Conservation (phyloP, 2,888 invertebrate genomes). For the Leptothorax acervorum region DNA sequence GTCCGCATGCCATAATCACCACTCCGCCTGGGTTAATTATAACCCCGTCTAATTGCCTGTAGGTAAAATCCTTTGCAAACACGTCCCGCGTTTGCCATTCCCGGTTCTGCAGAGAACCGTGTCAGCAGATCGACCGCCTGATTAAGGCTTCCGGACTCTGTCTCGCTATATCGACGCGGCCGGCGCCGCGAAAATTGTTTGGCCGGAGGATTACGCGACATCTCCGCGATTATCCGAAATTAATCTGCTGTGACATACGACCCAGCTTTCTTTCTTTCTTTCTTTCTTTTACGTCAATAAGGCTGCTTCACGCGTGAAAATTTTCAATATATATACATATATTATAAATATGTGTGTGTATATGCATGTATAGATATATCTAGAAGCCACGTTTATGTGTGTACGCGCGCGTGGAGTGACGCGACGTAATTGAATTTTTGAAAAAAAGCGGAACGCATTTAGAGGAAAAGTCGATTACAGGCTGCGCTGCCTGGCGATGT, state of each 20-base stretch:
- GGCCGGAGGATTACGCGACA: neutral
- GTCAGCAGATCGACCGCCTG: conserved; percentile 33
- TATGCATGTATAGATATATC: neutral
- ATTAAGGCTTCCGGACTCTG: conserved; percentile 45
- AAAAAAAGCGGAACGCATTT: conserved; percentile 51
- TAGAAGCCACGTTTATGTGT: conserved; percentile 28
- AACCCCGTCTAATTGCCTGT: conserved; percentile 68
- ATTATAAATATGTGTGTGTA: neutral
- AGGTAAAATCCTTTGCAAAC: conserved; percentile 54
- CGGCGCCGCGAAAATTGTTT: conserved; percentile 8
- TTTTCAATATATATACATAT: neutral
- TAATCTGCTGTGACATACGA: conserved; percentile 1
- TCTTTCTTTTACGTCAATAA: neutral
- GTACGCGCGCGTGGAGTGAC: conserved; percentile 23
- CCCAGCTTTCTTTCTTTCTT: neutral
- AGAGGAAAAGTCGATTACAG: conserved; percentile 55
- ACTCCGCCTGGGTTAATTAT: conserved; percentile 67
- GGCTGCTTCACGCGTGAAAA: conserved; percentile 6
- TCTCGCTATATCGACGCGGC: conserved; percentile 3
- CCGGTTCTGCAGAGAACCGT: neutral
- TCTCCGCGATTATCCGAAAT: conserved; percentile 18
- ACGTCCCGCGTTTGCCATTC: conserved; percentile 34
- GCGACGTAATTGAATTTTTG: conserved; percentile 53
- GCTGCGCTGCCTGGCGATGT: conserved; percentile 45
- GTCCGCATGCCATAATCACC: conserved; percentile 60